A percentile compares a stretch with the other conserved stretches of the same genome.
These are phyloP conservation scores for Tenebrosternarchus preto DNA, from an alignment of 2,113 vertebrate genomes.

Conservation along the genomic window DNA sequence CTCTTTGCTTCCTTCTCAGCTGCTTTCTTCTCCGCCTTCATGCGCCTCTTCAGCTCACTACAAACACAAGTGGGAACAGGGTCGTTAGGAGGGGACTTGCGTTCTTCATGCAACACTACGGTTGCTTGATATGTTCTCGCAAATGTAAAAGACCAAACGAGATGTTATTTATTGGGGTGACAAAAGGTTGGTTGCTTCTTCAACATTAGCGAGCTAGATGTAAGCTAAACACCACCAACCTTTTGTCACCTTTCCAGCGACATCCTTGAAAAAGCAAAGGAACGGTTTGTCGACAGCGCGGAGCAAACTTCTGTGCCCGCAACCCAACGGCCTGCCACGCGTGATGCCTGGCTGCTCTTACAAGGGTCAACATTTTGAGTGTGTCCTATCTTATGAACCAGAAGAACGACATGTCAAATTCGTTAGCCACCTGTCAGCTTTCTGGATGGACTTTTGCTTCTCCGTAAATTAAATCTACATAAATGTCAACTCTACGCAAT, in stretches of 20 bases:
- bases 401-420: slow-evolving; percentile 37
- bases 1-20: slow-evolving; percentile 90
- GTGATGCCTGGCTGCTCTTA: slow-evolving; percentile 73
- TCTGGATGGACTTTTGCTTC: too few relatives aligned
- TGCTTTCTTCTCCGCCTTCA: slow-evolving; percentile 92
- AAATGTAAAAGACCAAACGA: too few relatives aligned
- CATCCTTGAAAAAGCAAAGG: slow-evolving; percentile 65
- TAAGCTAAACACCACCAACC: slow-evolving; percentile 78
- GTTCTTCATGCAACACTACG: background rate
- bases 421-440: slow-evolving; percentile 15
- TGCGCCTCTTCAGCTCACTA: slow-evolving; percentile 92
- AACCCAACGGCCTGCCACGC: slow-evolving; percentile 68
- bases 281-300: slow-evolving; percentile 60
- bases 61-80: slow-evolving; percentile 5
- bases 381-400: slow-evolving; percentile 51
- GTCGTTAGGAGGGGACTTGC: background rate
- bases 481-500: too few relatives aligned
- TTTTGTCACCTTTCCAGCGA: slow-evolving; percentile 78
- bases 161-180: slow-evolving; percentile 58
- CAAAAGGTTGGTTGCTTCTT: slow-evolving; percentile 81
- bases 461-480: too few relatives aligned
- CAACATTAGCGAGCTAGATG: slow-evolving; percentile 56
- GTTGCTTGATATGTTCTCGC: background rate
- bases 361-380: slow-evolving; percentile 72
- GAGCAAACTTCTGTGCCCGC: slow-evolving; percentile 68